These are phyloP conservation scores for Aphrocallistes beatrix DNA, from an alignment of 37 sponge, comb jelly and placozoan genomes.

Conservation along the genomic window DNA sequence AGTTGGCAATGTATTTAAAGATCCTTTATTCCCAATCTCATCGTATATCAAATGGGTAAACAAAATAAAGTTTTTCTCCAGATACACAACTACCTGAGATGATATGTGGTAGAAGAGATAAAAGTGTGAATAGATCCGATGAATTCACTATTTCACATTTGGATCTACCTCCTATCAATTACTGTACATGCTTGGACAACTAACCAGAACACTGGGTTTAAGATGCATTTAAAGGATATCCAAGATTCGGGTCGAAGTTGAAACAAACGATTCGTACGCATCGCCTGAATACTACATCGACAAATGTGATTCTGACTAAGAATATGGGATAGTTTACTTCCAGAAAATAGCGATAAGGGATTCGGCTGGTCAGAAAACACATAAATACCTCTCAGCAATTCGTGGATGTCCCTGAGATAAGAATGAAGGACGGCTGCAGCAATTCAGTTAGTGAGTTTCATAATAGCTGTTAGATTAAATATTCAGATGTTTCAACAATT, in stretches of 20 bases:
- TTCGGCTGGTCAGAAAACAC: background rate
- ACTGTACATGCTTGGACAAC: background rate
- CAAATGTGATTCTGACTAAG: background rate
- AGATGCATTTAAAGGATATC: background rate
- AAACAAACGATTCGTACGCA: background rate
- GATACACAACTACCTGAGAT: too few relatives aligned
- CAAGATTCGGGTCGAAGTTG: background rate
- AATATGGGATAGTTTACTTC: background rate
- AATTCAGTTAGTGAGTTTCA: background rate
- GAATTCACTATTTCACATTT: background rate
- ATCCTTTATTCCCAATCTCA: too few relatives aligned
- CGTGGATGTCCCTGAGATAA: background rate
- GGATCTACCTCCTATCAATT: background rate
- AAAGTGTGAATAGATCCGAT: background rate
- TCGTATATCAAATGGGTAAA: too few relatives aligned
- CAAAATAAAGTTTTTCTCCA: too few relatives aligned
- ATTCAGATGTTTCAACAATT: background rate
- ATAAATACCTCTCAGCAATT: background rate
- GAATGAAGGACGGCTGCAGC: background rate
- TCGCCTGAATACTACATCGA: constrained; percentile 4
- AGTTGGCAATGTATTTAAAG: too few relatives aligned
- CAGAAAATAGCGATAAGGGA: background rate
- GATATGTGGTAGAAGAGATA: background rate
- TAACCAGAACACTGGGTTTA: background rate
- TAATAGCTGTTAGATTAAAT: background rate